A percentile compares a stretch with the other conserved stretches of the same genome.
phyloP scores from a whole-genome alignment of 2,888 invertebrate genomes.

The Drosophila setosimentum region DNA sequence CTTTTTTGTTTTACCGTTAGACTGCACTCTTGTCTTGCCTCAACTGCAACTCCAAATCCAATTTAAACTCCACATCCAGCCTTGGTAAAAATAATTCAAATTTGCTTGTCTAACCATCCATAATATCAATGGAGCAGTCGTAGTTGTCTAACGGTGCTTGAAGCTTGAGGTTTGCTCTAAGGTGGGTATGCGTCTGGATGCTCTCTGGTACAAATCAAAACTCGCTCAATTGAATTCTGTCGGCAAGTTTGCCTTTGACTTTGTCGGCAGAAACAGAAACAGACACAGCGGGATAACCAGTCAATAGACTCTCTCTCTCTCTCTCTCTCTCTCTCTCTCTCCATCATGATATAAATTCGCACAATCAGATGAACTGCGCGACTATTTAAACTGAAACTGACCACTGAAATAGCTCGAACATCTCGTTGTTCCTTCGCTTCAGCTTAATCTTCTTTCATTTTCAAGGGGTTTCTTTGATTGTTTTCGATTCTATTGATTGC shows the following conservation, averaged over 20 bases:
- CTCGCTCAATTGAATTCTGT: conserved; percentile 72
- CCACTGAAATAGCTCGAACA: conserved; percentile 30
- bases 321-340: background rate
- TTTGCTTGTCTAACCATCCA: conserved; percentile 54
- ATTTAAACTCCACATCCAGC: conserved; percentile 31
- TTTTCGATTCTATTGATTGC: conserved; percentile 65
- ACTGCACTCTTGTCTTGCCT: conserved; percentile 57
- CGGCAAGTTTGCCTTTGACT: conserved; percentile 74
- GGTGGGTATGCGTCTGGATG: conserved; percentile 28
- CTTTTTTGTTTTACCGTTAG: conserved; percentile 63
- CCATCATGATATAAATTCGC: conserved; percentile 52
- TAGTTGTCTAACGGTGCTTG: conserved; percentile 44
- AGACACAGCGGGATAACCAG: conserved; percentile 65
- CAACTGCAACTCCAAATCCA: conserved; percentile 13
- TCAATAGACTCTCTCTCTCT: conserved; percentile 23
- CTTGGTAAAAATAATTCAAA: conserved; percentile 49
- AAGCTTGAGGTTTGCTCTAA: conserved; percentile 1
- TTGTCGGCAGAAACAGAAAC: conserved; percentile 73
- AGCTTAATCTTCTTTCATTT: conserved; percentile 31
- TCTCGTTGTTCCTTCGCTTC: conserved; percentile 1
- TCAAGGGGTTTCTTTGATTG: conserved; percentile 50
- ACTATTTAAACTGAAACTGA: conserved; percentile 64
- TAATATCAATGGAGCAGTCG: conserved; percentile 75
- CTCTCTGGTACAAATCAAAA: conserved; percentile 56
- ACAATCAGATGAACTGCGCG: conserved; percentile 56